phyloP scores from a whole-genome alignment of 2,113 vertebrate species.

The Micromys minutus region DNA sequence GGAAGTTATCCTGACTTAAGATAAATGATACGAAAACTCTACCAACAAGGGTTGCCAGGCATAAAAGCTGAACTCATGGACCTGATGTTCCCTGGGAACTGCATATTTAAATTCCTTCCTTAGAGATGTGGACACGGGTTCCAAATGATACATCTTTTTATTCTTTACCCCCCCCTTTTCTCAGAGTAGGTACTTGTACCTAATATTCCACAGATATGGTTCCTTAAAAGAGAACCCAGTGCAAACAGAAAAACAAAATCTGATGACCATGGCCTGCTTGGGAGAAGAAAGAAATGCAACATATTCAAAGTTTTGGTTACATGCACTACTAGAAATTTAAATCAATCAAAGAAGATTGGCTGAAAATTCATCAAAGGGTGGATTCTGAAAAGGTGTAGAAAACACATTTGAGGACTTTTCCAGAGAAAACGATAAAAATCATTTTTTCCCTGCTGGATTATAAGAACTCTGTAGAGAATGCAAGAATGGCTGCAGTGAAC shows the following conservation, averaged over 20 bases:
- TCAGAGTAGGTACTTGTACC: background rate
- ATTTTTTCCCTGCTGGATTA: background rate
- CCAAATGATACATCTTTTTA: background rate
- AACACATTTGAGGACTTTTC: conserved; percentile 35
- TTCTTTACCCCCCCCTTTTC: background rate
- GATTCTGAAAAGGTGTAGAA: background rate
- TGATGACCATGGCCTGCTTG: background rate
- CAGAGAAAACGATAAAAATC: conserved; percentile 48
- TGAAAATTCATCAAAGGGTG: background rate
- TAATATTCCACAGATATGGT: background rate
- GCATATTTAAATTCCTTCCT: background rate
- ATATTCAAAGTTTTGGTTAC: background rate
- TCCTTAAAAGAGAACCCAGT: background rate
- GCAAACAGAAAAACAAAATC: background rate
- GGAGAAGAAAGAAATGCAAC: background rate
- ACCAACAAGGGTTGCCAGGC: background rate
- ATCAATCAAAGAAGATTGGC: background rate
- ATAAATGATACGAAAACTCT: background rate
- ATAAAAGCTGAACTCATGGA: background rate
- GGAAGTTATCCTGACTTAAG: background rate
- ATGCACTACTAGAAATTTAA: background rate
- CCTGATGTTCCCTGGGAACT: background rate
- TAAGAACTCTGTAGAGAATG: conserved; percentile 52
- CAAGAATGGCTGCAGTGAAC: conserved; percentile 40
- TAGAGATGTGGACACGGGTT: background rate